phyloP scores from a whole-genome alignment of 2,113 vertebrate species.

The Electrona antarctica region DNA sequence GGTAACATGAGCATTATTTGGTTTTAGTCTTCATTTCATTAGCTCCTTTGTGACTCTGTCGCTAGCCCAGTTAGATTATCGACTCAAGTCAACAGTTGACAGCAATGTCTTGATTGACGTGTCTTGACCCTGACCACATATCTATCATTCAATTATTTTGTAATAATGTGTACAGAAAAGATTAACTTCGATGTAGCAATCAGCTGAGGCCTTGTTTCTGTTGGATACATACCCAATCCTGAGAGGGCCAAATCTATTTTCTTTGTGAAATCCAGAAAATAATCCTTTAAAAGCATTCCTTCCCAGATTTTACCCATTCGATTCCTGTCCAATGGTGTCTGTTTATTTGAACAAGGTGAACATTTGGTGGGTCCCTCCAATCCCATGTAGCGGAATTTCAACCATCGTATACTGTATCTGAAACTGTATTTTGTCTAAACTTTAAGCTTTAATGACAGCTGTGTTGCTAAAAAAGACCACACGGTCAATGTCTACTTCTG shows the following conservation, averaged over 20 bases:
- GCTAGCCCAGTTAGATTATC: not conserved
- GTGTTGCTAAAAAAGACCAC: not conserved
- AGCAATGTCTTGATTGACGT: not conserved
- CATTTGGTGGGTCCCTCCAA: not conserved
- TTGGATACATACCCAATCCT: not conserved
- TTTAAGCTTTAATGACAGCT: not conserved
- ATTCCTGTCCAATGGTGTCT: not conserved
- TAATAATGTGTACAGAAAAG: not conserved
- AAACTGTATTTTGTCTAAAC: too few species aligned
- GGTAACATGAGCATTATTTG: not conserved
- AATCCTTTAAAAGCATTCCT: conserved; percentile 46
- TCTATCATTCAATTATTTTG: not conserved
- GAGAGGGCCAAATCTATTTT: conserved; percentile 9
- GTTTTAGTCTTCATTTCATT: not conserved
- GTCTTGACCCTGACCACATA: not conserved
- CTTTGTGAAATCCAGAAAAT: not conserved
- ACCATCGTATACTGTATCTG: too few species aligned
- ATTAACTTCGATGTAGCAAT: not conserved
- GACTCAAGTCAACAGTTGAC: not conserved
- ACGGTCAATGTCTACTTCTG: not conserved
- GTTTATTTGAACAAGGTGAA: not conserved
- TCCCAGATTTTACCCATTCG: conserved; percentile 1
- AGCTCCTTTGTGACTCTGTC: not conserved
- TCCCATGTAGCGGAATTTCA: not conserved
- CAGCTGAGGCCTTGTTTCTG: not conserved